These are phyloP conservation scores for Oryctes rhinoceros DNA, from an alignment of 1,140 invertebrate genomes.

Conservation along the genomic window DNA sequence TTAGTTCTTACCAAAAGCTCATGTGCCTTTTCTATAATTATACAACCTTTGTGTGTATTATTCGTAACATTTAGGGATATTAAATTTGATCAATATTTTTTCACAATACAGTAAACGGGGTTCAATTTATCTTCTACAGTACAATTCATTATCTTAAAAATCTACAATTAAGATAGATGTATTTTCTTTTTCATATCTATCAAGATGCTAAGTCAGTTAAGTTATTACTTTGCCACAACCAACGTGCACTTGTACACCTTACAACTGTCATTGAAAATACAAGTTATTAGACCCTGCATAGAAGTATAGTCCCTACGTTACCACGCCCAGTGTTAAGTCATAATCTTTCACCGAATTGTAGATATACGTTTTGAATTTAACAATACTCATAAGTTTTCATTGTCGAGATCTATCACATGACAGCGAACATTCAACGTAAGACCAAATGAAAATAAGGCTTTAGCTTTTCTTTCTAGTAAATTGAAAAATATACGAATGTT, in stretches of 20 bases:
- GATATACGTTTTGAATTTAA: too few relatives aligned
- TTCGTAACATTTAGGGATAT: background rate
- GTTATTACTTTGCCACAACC: background rate
- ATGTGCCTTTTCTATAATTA: too few relatives aligned
- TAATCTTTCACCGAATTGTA: too few relatives aligned
- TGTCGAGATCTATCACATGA: too few relatives aligned
- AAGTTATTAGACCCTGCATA: background rate
- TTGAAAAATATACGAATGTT: too few relatives aligned
- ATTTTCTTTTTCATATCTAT: background rate
- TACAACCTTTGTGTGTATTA: too few relatives aligned
- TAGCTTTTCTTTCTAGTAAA: too few relatives aligned
- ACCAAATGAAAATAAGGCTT: too few relatives aligned
- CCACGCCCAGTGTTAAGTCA: too few relatives aligned
- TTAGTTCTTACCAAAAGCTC: background rate
- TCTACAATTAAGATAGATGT: background rate
- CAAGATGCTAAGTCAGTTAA: background rate
- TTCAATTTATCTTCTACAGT: background rate
- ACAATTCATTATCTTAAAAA: background rate
- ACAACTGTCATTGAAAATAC: constrained; percentile 6
- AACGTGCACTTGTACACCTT: background rate
- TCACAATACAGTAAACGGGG: background rate
- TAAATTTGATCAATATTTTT: background rate
- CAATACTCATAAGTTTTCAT: too few relatives aligned
- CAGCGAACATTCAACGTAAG: too few relatives aligned
- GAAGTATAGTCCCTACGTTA: background rate